phyloP scores from a whole-genome alignment of 92 coral and sea anemone species.

The Palythoa grandis region DNA sequence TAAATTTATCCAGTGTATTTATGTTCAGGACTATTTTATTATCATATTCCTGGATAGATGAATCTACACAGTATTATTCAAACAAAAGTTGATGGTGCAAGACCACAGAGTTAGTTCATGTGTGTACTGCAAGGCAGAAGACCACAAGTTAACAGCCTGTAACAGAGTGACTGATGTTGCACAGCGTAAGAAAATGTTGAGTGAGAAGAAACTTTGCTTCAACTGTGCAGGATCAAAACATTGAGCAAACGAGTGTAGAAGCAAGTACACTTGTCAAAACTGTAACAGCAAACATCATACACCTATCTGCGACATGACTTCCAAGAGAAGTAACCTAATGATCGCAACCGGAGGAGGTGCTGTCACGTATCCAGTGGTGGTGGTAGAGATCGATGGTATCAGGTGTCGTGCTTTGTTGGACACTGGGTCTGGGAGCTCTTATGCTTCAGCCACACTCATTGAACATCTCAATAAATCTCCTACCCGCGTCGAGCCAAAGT shows the following conservation, averaged over 20 bases:
- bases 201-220: constrained; percentile 26
- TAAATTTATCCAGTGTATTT: too few relatives aligned
- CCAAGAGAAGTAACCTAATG: neutral
- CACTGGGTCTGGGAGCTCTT: too few relatives aligned
- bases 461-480: too few relatives aligned
- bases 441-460: too few relatives aligned
- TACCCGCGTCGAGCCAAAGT: neutral
- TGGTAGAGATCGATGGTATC: neutral
- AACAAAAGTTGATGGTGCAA: neutral
- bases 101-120: neutral
- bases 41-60: too few relatives aligned
- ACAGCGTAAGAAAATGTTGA: neutral
- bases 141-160: neutral
- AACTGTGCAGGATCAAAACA: constrained; percentile 37
- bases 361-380: neutral
- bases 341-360: neutral
- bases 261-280: constrained; percentile 14
- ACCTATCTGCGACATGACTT: neutral
- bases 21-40: too few relatives aligned
- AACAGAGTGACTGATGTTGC: neutral
- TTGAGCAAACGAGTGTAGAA: constrained; percentile 31
- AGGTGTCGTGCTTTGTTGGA: too few relatives aligned
- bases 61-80: too few relatives aligned
- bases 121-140: neutral
- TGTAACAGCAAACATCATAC: neutral